Base-by-base conservation (phyloP, 2,888 invertebrate genomes). In the Tortrix viridana region DNA sequence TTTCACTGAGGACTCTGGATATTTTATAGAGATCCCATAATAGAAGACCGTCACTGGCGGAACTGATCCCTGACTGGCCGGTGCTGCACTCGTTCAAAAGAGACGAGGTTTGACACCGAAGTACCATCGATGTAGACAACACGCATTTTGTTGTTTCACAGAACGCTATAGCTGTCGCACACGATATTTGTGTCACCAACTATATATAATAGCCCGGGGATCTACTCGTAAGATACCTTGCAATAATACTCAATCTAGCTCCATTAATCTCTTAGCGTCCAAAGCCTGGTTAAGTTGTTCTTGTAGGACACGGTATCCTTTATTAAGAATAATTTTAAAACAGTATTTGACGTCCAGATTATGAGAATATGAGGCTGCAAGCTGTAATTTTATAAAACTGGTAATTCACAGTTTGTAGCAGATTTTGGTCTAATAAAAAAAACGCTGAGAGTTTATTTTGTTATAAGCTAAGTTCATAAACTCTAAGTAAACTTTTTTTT, bases 41-140 rank as follows among this genome's bases (percentile, higher is more conserved):
- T 85, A 95, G 97, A 94, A 95, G 97, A 94, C 96, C 95, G 86
- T 97, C 97, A 84, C 94, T 98, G 92, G 97, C 97, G 82, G 98
- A 98, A 93, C 94, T 98, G 94, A 98, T 98, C 91, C 98, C 98
- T 85, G 98, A 98, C 94, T 98, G 98, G 98, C 98, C 98, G 84
- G 95, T 95, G 87, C 95, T 97, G 86, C 96, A 96, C 92, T 95
- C 95, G 93, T 95, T 95, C 94, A 94, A 93, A 93, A 95, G 93
- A 93, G 94, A 95, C 94, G 96, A 97, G 97, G 97, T 97, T 96
- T 95, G 96, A 94, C 82, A 84, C 79, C 80, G 82, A 82, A 65
- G 75, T 60, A 67, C 73, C 82, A 80, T 79, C 78, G 75, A 75
- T 58, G 59, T 82, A 84, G 84, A 77, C 81, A 83, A 84, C 88